A percentile compares a stretch with the other conserved stretches of the same genome.
These are phyloP conservation scores for Masnerella sp. DNA, from an alignment of 2,888 invertebrate species.

Conservation along the genomic window DNA sequence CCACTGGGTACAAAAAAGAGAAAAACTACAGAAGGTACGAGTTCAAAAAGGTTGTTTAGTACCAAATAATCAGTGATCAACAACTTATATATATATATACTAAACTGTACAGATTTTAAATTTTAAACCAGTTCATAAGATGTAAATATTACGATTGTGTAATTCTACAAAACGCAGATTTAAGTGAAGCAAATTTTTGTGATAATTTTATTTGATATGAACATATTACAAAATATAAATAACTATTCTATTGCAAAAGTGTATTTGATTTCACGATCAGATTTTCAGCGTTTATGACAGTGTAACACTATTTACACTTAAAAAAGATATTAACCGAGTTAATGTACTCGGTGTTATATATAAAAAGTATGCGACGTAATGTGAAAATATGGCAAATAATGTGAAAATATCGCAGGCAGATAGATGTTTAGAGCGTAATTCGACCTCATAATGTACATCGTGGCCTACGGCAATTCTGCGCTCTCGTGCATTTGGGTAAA, in stretches of 20 bases:
- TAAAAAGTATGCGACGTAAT: no score
- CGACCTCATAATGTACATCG: conserved; percentile 77
- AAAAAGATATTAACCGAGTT: conserved; percentile 15
- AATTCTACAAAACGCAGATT: no score
- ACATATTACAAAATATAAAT: no score
- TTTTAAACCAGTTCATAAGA: no score
- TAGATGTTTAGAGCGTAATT: conserved; percentile 76
- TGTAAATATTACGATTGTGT: no score
- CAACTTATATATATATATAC: no score
- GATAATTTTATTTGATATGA: no score
- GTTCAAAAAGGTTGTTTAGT: conserved; percentile 67
- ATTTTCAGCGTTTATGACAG: background rate
- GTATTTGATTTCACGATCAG: background rate
- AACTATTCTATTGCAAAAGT: no score
- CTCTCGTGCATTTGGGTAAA: conserved; percentile 58
- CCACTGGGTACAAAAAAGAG: conserved; percentile 79
- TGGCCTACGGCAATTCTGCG: conserved; percentile 71
- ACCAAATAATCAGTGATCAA: no score
- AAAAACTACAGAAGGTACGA: conserved; percentile 65
- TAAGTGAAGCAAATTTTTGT: no score
- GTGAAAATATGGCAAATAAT: no score
- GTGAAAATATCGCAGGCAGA: conserved; percentile 51
- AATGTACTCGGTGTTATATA: conserved; percentile 32
- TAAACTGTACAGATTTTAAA: background rate
- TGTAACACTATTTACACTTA: conserved; percentile 30